Evolutionary conservation across 2,888 invertebrate species (phyloP).

Genomic region (Diarsia rubi): DNA sequence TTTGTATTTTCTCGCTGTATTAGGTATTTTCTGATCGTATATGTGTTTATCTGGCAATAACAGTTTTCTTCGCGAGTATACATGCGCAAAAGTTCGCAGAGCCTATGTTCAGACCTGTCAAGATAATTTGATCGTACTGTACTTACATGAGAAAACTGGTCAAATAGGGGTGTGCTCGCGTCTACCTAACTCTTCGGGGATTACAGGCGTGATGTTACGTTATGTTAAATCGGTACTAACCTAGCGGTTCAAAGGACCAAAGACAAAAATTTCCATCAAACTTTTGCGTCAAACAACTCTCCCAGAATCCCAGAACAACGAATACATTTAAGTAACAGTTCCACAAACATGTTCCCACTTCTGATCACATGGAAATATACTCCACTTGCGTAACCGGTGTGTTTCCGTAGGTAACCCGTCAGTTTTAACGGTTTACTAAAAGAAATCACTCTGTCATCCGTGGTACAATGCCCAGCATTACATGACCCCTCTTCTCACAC

Average conservation of each 20-base stretch:
- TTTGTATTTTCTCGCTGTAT: too few relatives aligned
- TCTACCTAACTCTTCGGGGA: too few relatives aligned
- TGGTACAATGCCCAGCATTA: slow-evolving; percentile 4
- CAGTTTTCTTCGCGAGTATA: too few relatives aligned
- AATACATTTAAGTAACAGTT: slow-evolving; percentile 54
- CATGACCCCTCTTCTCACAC: too few relatives aligned
- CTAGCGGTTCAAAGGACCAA: not conserved
- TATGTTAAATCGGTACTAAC: not conserved
- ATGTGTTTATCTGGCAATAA: too few relatives aligned
- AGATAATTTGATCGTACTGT: too few relatives aligned
- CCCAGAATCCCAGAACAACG: slow-evolving; percentile 14
- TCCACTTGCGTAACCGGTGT: slow-evolving; percentile 60
- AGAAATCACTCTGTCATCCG: slow-evolving; percentile 66
- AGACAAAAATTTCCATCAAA: not conserved
- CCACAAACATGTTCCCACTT: slow-evolving; percentile 60
- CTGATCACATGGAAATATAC: slow-evolving; percentile 60
- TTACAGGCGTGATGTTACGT: too few relatives aligned
- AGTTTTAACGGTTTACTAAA: slow-evolving; percentile 67
- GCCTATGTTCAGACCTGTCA: too few relatives aligned
- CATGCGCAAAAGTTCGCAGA: too few relatives aligned
- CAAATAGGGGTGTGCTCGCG: too few relatives aligned
- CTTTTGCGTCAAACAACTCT: not conserved
- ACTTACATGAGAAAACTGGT: too few relatives aligned
- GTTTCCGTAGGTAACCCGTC: slow-evolving; percentile 63
- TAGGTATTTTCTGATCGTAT: too few relatives aligned